Percentiles rank a stretch among this genome's conserved stretches.
Evolutionary conservation across 1,140 invertebrate genomes (phyloP).

Genomic region (Drosophila leontia): DNA sequence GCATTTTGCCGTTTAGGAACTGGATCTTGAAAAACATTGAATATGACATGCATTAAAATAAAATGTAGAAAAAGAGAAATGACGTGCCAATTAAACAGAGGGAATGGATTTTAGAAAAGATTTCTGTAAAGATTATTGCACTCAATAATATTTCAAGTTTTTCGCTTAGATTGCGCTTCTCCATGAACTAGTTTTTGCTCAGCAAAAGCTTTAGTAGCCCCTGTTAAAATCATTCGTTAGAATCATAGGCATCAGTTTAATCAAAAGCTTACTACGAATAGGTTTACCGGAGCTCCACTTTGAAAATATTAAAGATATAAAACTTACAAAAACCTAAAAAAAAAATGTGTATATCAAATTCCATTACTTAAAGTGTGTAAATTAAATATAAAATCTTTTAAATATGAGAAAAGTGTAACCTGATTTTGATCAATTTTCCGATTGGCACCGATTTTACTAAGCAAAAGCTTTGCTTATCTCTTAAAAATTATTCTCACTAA

Average conservation of each 20-base stretch:
- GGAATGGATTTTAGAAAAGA: neutral
- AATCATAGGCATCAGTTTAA: neutral
- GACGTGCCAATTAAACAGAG: neutral
- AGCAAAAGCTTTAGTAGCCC: neutral
- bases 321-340: neutral
- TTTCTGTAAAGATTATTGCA: neutral
- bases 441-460: neutral
- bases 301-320: neutral
- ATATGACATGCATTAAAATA: neutral
- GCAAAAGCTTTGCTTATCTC: neutral
- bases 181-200: no score
- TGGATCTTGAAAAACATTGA: slow-evolving; percentile 25
- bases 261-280: neutral
- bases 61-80: neutral
- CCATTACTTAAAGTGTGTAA: neutral
- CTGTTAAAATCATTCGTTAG: neutral
- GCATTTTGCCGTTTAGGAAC: slow-evolving; percentile 20
- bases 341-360: neutral
- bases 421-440: neutral
- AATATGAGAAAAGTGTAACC: neutral
- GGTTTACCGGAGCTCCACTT: neutral
- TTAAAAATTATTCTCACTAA: neutral
- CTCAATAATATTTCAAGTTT: neutral
- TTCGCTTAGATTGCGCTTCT: neutral
- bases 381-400: neutral